Conservation (phyloP, 1,140 invertebrate genomes). For the Uloborus diversus region DNA sequence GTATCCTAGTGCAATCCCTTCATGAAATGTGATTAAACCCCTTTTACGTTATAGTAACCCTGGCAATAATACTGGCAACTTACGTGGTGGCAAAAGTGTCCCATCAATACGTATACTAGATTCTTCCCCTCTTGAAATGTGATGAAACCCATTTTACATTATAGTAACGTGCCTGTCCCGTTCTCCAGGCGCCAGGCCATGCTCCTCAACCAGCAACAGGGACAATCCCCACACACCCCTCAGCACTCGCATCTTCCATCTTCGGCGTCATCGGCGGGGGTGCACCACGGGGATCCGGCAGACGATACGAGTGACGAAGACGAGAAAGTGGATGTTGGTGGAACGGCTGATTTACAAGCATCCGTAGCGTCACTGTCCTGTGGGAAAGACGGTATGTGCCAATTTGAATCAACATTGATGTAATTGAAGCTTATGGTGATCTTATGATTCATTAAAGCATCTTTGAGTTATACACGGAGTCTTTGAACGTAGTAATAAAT, state of each 20-base stretch:
- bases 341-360: slow-evolving; percentile 69
- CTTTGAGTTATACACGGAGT: no score
- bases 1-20: no score
- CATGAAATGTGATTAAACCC: no score
- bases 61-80: no score
- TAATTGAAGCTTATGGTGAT: background rate
- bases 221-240: slow-evolving; percentile 62
- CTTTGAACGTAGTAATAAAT: no score
- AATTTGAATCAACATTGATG: background rate
- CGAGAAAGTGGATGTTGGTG: slow-evolving; percentile 86
- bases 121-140: background rate
- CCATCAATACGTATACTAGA: no score
- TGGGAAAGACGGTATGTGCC: slow-evolving; percentile 36
- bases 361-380: slow-evolving; percentile 35
- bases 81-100: no score
- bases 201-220: slow-evolving; percentile 72
- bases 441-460: no score
- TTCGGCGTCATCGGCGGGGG: slow-evolving; percentile 23
- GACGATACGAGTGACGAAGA: slow-evolving; percentile 80
- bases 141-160: slow-evolving; percentile 1
- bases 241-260: slow-evolving; percentile 53
- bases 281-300: slow-evolving; percentile 60
- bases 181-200: slow-evolving; percentile 77
- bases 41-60: no score
- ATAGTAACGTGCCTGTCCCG: slow-evolving; percentile 48